Conservation (phyloP, 1,140 invertebrate species). For the Thaumatotibia leucotreta region DNA sequence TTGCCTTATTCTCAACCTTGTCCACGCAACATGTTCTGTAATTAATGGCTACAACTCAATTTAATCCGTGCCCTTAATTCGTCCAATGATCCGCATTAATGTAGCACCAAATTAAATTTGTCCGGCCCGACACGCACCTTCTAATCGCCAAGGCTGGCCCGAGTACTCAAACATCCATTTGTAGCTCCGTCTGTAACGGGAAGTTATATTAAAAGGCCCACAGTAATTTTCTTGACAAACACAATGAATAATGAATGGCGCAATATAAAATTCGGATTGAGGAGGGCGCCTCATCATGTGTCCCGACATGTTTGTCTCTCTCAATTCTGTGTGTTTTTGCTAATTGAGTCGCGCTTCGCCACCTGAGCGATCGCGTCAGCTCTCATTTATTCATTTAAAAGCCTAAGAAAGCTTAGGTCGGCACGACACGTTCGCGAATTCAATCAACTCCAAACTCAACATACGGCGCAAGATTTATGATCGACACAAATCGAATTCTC, state of each 20-base stretch:
- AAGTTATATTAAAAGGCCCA: constrained; percentile 71
- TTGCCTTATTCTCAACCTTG: not conserved
- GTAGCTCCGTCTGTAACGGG: constrained; percentile 55
- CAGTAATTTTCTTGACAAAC: constrained; percentile 72
- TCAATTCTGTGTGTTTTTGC: constrained; percentile 73
- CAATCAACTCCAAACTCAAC: constrained; percentile 70
- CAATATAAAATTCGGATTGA: constrained; percentile 73
- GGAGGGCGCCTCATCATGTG: constrained; percentile 54
- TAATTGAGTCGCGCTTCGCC: constrained; percentile 63
- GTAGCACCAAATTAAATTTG: constrained; percentile 56
- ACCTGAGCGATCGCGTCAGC: constrained; percentile 43
- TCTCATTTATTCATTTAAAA: constrained; percentile 31
- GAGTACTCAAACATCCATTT: constrained; percentile 61
- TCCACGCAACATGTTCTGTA: constrained; percentile 7
- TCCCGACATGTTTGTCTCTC: constrained; percentile 68
- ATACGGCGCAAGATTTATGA: constrained; percentile 76
- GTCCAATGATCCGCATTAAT: constrained; percentile 51
- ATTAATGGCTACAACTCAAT: constrained; percentile 20
- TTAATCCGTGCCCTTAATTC: constrained; percentile 29
- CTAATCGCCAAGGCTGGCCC: constrained; percentile 57
- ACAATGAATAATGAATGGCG: constrained; percentile 68
- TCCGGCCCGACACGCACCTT: constrained; percentile 44
- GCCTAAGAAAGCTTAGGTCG: constrained; percentile 41
- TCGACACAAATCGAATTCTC: constrained; percentile 75
- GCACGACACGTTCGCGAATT: constrained; percentile 48